Evolutionary conservation across 2,888 invertebrate species (phyloP), one percentile per base, ranked within the genome.

Genomic region (Pseudococcus longispinus): DNA sequence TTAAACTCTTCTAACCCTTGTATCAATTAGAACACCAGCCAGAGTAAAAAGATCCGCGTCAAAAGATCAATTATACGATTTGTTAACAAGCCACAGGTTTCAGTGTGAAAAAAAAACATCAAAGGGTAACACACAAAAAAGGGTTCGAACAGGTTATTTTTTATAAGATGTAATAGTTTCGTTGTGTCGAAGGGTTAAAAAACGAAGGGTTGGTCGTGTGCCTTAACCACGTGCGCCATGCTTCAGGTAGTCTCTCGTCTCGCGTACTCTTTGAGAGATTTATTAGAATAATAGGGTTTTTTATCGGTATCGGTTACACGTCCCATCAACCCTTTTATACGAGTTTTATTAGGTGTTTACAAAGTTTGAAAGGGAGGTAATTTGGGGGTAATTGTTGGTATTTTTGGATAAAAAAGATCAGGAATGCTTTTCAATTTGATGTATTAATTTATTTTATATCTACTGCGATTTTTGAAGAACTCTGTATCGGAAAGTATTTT

Each of bases 171-270:
- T 60, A 60, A 60, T 60, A 60, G 60, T 29, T 32, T 8, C 15
- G 32, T 74, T 37, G 74, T 37, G 74, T 74, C 13, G 74, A 74
- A 74, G 74, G 74, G 74, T 74, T 74, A 74, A 74, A 74, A 74
- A 74, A 29, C 74, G 74, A 74, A 74, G 74, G 74, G 74, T 32
- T 74, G 74, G 74, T 74, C 74, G 74, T 74, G 74, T 37, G 74
- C 70, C 70, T 26, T 5, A 51, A 51, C n/a, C 70, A 29, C 70
- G 70, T 29, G 26, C 51, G 51, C 55, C 55, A 60, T 74, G 74
- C 9, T 74, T 74, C 74, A 74, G 74, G 74, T 74, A 74, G 29
- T 5, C 11, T 60, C 13, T 51, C n/a, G n/a, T n/a, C 60, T 23
- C 23, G 20, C 23, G 23, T 60, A 60, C 23, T 60, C 60, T 60